Base-by-base conservation (phyloP, 1,140 invertebrate genomes). In the Drosophila nigromelanica region DNA sequence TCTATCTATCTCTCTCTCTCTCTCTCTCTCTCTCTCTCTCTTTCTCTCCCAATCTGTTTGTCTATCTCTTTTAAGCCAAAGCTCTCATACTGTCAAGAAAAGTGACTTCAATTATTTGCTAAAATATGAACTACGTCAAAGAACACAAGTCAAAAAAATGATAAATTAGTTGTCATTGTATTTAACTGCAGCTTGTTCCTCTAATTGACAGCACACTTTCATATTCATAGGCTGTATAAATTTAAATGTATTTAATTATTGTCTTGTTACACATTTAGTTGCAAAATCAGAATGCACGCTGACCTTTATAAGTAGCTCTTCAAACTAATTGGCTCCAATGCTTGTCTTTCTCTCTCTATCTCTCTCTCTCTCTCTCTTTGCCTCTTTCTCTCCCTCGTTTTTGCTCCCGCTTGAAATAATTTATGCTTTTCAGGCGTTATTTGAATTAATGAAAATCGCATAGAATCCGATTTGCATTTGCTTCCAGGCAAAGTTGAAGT, bases 221-320 rank as follows among this genome's bases (percentile, higher is more conserved):
- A 4, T 12, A n/a, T n/a, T 12, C 27, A 1, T 7, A 7, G 8
- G 21, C n/a, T 30, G 24, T 6, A n/a, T 27, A 7, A 30, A 14
- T 27, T n/a, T 12, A 3, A 24, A 48, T 21, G 43, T 14, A 21
- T 21, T 18, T 18, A 45, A 2, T 21, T 10, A 8, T 21, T 21
- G 3, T 1, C 42, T 18, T 18, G 0, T 48, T 27, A 6, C 11
- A 3, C 12, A 30, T n/a, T 47, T 47, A n/a, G 10, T 4, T n/a
- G 11, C 10, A 52, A 12, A 52, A 33, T 18, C 24, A 47, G 10
- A 48, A 40, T 60, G 55, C 37, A 43, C 15, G 30, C 7, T 70
- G 67, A 70, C 59, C 67, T 64, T 64, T 63, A 33, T 21, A 7
- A 7, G 3, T 33, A 43, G 35, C 59, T 35, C 56, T 56, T 33